Evolutionary conservation across 2,888 invertebrate species (phyloP).

Genomic region (Dolichomitus sp.): DNA sequence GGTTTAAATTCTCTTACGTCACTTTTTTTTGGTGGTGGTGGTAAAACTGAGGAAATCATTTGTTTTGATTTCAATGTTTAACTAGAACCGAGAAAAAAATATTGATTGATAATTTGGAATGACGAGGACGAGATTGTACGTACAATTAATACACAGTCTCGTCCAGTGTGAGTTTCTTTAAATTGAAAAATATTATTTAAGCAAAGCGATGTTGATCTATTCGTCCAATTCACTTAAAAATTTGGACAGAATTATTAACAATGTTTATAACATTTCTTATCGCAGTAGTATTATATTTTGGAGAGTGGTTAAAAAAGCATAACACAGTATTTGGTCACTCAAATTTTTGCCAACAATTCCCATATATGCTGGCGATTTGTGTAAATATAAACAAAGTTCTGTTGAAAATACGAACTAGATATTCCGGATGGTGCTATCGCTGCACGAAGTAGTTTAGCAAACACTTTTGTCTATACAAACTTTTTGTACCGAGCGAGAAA

Average conservation of each 20-base stretch:
- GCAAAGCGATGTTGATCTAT: no score
- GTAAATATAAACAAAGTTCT: background rate
- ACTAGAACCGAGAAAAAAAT: no score
- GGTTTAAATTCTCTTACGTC: background rate
- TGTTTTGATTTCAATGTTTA: background rate
- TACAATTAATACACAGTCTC: no score
- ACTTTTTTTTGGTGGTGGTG: background rate
- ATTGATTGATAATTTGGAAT: no score
- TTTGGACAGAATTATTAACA: no score
- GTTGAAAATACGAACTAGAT: background rate
- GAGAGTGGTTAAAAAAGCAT: background rate
- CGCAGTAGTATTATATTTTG: background rate
- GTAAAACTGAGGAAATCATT: background rate
- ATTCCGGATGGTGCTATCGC: background rate
- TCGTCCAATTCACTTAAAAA: no score
- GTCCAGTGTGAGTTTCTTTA: no score
- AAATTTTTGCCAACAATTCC: background rate
- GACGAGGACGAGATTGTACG: no score
- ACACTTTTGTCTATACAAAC: background rate
- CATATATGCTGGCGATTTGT: background rate
- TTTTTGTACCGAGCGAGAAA: background rate
- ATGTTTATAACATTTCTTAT: no score
- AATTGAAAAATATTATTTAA: no score
- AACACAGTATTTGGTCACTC: no score
- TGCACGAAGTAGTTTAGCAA: background rate